These are phyloP conservation scores for Neopipo cinnamomea DNA, from an alignment of 2,113 vertebrate species.

Conservation along the genomic window DNA sequence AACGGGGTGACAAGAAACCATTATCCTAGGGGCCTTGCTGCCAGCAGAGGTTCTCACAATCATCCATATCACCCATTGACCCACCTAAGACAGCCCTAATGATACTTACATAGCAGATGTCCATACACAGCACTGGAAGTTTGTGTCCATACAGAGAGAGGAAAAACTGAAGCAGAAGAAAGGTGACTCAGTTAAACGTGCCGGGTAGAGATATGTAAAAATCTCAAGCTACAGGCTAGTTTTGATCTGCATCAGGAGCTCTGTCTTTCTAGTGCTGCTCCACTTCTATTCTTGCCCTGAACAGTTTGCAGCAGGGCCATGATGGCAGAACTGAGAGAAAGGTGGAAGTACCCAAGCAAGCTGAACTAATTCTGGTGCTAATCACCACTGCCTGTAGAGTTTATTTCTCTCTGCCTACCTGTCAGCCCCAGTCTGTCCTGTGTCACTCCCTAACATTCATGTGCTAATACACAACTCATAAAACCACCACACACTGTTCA, in stretches of 20 bases:
- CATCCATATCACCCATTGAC: neutral
- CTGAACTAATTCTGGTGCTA: neutral
- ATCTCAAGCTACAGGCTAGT: neutral
- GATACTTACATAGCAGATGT: conserved; percentile 93
- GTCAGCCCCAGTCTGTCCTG: neutral
- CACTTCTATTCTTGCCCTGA: neutral
- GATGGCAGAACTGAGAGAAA: neutral
- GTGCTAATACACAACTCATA: neutral
- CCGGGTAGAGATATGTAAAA: neutral
- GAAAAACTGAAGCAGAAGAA: conserved; percentile 84
- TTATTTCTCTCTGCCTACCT: neutral
- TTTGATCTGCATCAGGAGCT: neutral
- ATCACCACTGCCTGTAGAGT: neutral
- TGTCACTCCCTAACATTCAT: neutral
- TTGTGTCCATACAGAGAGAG: conserved; percentile 97
- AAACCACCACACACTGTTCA: neutral
- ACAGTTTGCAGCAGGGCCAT: neutral
- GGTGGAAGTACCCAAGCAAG: neutral
- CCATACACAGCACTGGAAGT: conserved; percentile 94
- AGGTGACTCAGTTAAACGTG: neutral
- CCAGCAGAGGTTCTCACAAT: neutral
- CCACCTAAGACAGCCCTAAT: neutral
- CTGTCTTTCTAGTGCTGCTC: neutral
- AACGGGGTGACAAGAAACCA: neutral
- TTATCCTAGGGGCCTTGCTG: neutral